Evolutionary conservation across 1,140 invertebrate species (phyloP).

Genomic region (Odontomachus brunneus): DNA sequence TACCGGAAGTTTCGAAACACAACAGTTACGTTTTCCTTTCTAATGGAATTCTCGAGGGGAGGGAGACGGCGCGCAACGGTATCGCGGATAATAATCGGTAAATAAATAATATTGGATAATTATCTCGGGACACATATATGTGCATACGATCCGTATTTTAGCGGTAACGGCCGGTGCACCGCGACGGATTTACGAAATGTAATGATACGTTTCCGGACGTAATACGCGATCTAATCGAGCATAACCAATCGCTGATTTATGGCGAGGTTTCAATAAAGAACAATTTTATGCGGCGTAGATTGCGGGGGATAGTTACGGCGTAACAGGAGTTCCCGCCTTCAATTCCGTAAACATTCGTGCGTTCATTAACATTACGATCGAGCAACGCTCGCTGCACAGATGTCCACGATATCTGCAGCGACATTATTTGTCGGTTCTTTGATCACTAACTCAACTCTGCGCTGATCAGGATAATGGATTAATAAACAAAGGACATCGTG

Average conservation of each 20-base stretch:
- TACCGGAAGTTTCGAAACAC: conserved; percentile 57
- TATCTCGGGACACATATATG: conserved; percentile 10
- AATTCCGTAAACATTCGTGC: no score
- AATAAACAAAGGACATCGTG: no score
- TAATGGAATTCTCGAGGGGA: conserved; percentile 51
- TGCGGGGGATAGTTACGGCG: no score
- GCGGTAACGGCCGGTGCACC: conserved; percentile 50
- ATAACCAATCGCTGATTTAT: conserved; percentile 66
- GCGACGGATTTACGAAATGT: conserved; percentile 64
- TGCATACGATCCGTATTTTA: conserved; percentile 34
- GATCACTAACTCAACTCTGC: no score
- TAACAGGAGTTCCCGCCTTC: no score
- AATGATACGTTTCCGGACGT: conserved; percentile 69
- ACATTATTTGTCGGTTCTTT: no score
- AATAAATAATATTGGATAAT: conserved; percentile 72
- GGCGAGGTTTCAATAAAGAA: conserved; percentile 53
- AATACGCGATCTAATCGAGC: conserved; percentile 68
- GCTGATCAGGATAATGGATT: no score
- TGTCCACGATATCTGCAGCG: no score
- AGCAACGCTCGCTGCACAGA: no score
- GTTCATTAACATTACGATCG: no score
- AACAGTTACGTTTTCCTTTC: conserved; percentile 60
- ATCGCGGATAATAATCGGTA: conserved; percentile 16
- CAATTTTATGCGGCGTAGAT: neutral
- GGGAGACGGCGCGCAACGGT: neutral